These are phyloP conservation scores for Crotalus horridus DNA, from an alignment of 2,113 vertebrate genomes.

Conservation along the genomic window DNA sequence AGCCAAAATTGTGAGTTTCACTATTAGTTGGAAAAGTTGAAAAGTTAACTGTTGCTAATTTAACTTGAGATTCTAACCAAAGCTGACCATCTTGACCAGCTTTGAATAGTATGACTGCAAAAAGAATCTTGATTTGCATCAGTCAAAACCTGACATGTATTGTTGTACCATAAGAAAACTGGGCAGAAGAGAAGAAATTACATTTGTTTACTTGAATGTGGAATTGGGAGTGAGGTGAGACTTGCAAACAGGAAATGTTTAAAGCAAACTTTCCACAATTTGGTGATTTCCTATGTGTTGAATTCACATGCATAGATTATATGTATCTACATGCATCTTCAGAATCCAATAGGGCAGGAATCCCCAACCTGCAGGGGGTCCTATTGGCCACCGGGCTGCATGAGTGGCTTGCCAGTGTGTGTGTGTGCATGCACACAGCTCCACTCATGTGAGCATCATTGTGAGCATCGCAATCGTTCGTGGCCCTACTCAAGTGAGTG, in stretches of 20 bases:
- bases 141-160: neutral
- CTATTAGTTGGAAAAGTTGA: conserved; percentile 27
- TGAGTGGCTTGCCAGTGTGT: no score
- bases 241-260: neutral
- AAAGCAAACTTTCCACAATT: neutral
- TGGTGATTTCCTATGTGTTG: neutral
- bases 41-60: conserved; percentile 25
- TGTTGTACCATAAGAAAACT: neutral
- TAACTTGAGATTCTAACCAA: conserved; percentile 19
- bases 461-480: no score
- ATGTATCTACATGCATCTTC: neutral
- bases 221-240: neutral
- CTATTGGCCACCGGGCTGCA: no score
- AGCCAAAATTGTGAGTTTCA: neutral
- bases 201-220: neutral
- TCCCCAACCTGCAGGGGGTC: no score
- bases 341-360: neutral
- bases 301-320: neutral
- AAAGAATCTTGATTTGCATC: neutral
- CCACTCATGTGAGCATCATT: no score
- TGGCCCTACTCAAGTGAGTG: no score
- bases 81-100: neutral
- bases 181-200: neutral
- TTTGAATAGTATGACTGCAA: neutral
- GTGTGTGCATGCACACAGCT: no score